A percentile compares a stretch with the other conserved stretches of the same genome.
phyloP scores from a whole-genome alignment of 2,888 invertebrate species.

The Galerucella nymphaeae region DNA sequence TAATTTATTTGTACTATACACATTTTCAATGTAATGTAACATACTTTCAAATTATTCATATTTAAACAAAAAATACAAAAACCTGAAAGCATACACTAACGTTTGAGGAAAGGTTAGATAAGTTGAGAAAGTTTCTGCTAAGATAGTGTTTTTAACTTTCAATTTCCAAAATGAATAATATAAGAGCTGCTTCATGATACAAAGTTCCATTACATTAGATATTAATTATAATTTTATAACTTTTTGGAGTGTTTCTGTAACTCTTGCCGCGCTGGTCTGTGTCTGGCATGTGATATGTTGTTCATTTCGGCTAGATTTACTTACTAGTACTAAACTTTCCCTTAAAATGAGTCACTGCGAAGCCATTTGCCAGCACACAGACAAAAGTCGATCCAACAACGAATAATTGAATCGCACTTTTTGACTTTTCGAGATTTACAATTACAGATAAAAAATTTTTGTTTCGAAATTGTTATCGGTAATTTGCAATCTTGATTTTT shows the following conservation, averaged over 20 bases:
- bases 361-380: conserved; percentile 55
- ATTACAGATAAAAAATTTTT: conserved; percentile 37
- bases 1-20: conserved; percentile 15
- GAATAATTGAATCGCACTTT: conserved; percentile 14
- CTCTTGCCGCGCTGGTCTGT: conserved; percentile 56
- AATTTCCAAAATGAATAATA: no score
- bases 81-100: no score
- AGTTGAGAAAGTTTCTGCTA: no score
- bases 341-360: conserved; percentile 28
- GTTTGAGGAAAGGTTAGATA: no score
- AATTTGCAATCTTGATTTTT: conserved; percentile 36
- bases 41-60: background rate
- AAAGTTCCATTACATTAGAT: conserved; percentile 18
- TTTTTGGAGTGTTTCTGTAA: conserved; percentile 53
- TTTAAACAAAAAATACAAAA: background rate
- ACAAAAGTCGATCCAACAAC: conserved; percentile 36
- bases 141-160: no score
- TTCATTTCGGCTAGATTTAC: conserved; percentile 34
- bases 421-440: conserved; percentile 36
- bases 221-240: conserved; percentile 33
- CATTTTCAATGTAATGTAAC: background rate
- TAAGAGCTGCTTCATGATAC: no score
- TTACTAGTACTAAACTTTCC: conserved; percentile 27
- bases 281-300: conserved; percentile 64
- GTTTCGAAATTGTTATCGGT: conserved; percentile 26